These are phyloP conservation scores for Physocephala rufipes DNA, from an alignment of 2,888 invertebrate genomes.

Conservation along the genomic window DNA sequence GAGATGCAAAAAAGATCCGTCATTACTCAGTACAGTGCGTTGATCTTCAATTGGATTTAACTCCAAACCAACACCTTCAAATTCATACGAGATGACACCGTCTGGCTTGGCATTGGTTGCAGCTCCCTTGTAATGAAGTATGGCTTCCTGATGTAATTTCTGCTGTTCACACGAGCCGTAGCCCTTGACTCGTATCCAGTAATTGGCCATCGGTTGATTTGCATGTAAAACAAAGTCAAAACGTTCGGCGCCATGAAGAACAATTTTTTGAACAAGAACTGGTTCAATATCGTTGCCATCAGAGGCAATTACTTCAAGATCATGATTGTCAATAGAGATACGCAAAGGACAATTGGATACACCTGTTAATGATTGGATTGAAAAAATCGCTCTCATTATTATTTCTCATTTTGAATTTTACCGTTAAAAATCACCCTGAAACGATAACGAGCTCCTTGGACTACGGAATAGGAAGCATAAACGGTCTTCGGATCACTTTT, in stretches of 20 bases:
- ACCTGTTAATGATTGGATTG: too few relatives aligned
- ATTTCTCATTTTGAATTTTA: too few relatives aligned
- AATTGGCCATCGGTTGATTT: conserved; percentile 54
- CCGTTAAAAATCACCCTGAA: conserved; percentile 61
- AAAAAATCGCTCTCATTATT: too few relatives aligned
- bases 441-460: conserved; percentile 58
- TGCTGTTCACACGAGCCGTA: conserved; percentile 54
- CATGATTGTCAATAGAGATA: conserved; percentile 56
- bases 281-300: conserved; percentile 61
- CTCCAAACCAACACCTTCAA: conserved; percentile 49
- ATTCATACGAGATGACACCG: conserved; percentile 51
- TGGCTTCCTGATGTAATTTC: conserved; percentile 57
- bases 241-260: conserved; percentile 58
- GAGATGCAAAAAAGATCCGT: conserved; percentile 45
- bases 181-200: conserved; percentile 61
- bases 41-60: conserved; percentile 55
- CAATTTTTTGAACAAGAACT: conserved; percentile 55
- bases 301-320: conserved; percentile 55
- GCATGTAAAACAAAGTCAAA: conserved; percentile 59
- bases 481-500: conserved; percentile 47
- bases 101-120: conserved; percentile 46
- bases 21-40: conserved; percentile 28
- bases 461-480: conserved; percentile 54
- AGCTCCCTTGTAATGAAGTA: conserved; percentile 57
- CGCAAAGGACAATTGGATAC: conserved; percentile 58